Base-by-base conservation (phyloP, 2,888 invertebrate species). In the Phanerotoma sp. region DNA sequence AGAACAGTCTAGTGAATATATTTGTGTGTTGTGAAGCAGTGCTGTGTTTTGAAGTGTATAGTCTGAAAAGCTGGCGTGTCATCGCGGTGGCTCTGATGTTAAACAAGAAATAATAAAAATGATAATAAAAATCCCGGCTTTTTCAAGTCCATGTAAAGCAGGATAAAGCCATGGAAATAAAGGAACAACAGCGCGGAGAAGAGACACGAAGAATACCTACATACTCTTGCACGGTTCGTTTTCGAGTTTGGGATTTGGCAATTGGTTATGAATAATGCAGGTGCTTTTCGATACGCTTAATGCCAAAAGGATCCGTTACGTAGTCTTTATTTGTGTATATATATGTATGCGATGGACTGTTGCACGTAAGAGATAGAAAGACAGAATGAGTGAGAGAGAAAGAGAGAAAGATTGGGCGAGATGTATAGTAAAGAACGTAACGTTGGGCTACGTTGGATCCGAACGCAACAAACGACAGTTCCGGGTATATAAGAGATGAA, bases 231-330 rank as follows among this genome's bases (percentile, higher is more conserved):
- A 50, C 50, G 61, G 58, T 52, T 46, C 22, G 41, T 46, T 71
- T 71, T 71, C 64, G 66, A 69, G 69, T 68, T 69, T 64, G 61
- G 69, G 69, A 73, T 73, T 73, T 68, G 71, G 73, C 70, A 73
- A 73, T 73, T 73, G 74, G 73, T 73, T 74, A 74, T 74, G 73
- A 74, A 74, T 74, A 74, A 74, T 74, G 71, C 74, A 74, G 64
- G 59, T 63, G 58, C 60, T 63, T 49, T 56, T 52, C 51, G 51
- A 57, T 58, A 58, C 64, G 61, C 61, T 60, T 61, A 62, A 38
- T 38, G 18, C 28, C 18, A 38, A 18, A 15, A 35, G 13, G 35
- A 35, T 35, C 13, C 35, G 13, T 7, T 35, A 15, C 35, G 35
- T 11, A 47, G 33, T 40, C 54, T 37, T 51, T 52, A 57, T 33